Conservation (phyloP, 2,797 vertebrate species). For the Perodicticus potto region DNA sequence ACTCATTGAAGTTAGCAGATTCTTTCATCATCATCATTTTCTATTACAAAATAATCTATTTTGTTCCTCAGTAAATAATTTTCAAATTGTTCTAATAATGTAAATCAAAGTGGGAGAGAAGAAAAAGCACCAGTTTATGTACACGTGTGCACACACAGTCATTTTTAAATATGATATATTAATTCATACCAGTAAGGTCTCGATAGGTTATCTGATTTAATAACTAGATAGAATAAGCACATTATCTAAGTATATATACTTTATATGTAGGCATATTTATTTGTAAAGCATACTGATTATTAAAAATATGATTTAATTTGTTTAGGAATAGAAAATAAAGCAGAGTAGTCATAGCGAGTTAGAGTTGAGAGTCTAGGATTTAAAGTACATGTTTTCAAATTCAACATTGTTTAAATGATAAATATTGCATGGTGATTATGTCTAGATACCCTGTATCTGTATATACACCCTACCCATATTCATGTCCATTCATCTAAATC, state of each 20-base stretch:
- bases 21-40: neutral
- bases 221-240: neutral
- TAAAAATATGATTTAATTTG: neutral
- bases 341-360: neutral
- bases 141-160: neutral
- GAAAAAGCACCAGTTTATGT: neutral
- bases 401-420: neutral
- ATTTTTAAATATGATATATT: neutral
- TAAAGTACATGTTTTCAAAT: neutral
- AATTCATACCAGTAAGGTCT: neutral
- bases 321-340: neutral
- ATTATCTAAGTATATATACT: neutral
- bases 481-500: neutral
- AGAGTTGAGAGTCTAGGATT: neutral
- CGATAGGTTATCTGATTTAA: neutral
- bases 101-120: neutral
- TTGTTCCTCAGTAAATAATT: neutral
- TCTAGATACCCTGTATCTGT: neutral
- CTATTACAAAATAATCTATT: neutral
- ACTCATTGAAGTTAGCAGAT: fast-evolving
- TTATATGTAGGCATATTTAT: neutral
- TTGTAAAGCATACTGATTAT: neutral
- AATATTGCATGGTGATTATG: neutral
- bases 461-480: neutral
- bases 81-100: neutral